Conservation (phyloP, 2,888 invertebrate species). For the Prenolepis imparis region DNA sequence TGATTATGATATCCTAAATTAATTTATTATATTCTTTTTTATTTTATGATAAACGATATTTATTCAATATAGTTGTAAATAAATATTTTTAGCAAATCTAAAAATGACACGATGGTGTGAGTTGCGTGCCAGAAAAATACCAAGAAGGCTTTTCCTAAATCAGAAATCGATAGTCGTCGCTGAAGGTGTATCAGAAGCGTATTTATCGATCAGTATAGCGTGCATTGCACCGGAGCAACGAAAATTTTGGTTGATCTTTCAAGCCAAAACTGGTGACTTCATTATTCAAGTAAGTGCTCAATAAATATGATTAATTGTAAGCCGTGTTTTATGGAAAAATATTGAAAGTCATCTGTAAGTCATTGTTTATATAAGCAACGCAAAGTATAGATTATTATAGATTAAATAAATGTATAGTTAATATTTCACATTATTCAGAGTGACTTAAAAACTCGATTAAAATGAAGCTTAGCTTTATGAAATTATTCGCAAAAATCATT, state of each 20-base stretch:
- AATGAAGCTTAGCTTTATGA: not conserved
- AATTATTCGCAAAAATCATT: not conserved
- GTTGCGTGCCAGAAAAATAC: constrained; percentile 76
- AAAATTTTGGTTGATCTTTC: constrained; percentile 80
- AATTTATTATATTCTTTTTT: not conserved
- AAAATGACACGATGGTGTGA: constrained; percentile 77
- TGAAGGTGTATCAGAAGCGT: constrained; percentile 54
- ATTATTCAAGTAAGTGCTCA: constrained; percentile 75
- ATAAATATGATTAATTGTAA: not conserved
- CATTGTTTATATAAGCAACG: not conserved
- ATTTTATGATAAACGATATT: not conserved
- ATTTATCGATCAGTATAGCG: constrained; percentile 75
- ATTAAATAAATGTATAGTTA: not conserved
- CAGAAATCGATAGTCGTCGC: constrained; percentile 68
- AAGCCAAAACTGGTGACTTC: constrained; percentile 80
- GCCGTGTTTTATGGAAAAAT: not conserved
- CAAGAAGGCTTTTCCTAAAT: constrained; percentile 79
- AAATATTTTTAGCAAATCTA: constrained; percentile 66
- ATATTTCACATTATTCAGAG: not conserved
- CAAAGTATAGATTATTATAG: not conserved
- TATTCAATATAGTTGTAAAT: not conserved
- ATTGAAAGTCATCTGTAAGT: not conserved
- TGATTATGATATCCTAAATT: not conserved
- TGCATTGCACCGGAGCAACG: constrained; percentile 74
- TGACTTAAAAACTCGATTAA: not conserved